Evolutionary conservation across 2,797 vertebrate genomes (phyloP).

Genomic region (Aythya fuligula): DNA sequence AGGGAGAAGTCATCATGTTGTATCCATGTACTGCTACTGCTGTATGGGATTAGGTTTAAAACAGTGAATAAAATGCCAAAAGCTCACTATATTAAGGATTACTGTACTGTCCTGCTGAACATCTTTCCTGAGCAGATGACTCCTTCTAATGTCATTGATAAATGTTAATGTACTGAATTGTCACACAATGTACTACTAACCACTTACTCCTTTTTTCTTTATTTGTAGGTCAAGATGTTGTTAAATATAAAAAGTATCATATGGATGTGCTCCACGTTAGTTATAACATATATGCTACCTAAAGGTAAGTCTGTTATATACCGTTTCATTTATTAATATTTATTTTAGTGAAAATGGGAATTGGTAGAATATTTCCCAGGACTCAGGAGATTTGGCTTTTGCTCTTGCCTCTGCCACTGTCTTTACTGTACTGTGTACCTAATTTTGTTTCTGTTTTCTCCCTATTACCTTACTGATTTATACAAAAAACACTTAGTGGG

Average conservation of each 20-base stretch:
- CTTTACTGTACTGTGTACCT: not conserved
- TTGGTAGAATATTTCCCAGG: not conserved
- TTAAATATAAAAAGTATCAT: constrained; percentile 90
- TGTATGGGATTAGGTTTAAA: not conserved
- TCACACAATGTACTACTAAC: not conserved
- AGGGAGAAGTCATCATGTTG: not conserved
- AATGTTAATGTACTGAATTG: not conserved
- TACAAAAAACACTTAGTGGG: not conserved
- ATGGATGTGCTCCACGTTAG: constrained; percentile 88
- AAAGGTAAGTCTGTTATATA: constrained; percentile 76
- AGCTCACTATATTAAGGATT: not conserved
- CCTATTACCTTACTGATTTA: not conserved
- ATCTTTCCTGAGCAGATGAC: not conserved
- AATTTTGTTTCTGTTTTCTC: not conserved
- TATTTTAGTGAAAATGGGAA: not conserved
- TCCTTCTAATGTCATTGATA: not conserved
- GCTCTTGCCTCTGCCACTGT: not conserved
- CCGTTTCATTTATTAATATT: not conserved
- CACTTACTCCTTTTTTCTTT: constrained; percentile 38
- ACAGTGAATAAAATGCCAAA: not conserved
- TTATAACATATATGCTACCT: constrained; percentile 77
- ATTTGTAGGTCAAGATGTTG: constrained; percentile 89
- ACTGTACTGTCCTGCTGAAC: not conserved
- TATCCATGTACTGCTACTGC: not conserved
- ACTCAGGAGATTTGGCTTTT: not conserved